Evolutionary conservation across 2,888 invertebrate genomes (phyloP).

Genomic region (Cephus nigrinus): DNA sequence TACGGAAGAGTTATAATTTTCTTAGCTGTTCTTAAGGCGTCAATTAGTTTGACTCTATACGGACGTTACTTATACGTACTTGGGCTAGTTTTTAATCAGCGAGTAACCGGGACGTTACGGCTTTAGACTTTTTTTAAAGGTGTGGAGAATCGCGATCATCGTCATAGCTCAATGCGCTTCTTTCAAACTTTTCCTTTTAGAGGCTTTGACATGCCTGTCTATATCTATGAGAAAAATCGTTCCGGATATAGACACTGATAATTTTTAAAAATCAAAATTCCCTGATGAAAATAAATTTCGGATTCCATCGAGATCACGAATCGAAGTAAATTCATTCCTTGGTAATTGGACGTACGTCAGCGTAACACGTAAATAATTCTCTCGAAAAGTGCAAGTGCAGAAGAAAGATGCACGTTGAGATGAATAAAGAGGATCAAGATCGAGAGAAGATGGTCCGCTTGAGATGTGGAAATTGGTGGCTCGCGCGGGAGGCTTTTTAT

Average conservation of each 20-base stretch:
- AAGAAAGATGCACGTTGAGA: background rate
- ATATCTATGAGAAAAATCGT: too few species aligned
- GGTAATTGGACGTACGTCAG: slow-evolving; percentile 1
- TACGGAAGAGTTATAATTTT: slow-evolving; percentile 45
- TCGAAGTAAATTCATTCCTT: background rate
- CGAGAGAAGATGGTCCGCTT: background rate
- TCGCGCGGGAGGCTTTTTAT: background rate
- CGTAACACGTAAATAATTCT: background rate
- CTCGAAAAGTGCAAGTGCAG: background rate
- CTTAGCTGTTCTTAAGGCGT: slow-evolving; percentile 42
- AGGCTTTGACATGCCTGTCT: too few species aligned
- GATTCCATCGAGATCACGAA: too few species aligned
- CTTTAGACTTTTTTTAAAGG: too few species aligned
- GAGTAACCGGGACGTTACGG: background rate
- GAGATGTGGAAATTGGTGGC: background rate
- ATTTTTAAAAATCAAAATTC: too few species aligned
- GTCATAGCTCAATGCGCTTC: too few species aligned
- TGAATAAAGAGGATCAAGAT: background rate
- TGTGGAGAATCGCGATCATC: too few species aligned
- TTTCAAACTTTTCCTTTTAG: too few species aligned
- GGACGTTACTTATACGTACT: slow-evolving; percentile 12
- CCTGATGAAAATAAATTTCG: too few species aligned
- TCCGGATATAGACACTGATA: too few species aligned
- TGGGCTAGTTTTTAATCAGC: slow-evolving; percentile 40
- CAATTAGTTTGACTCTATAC: slow-evolving; percentile 48